Percentiles rank a stretch among this genome's conserved stretches.
Conservation (phyloP, 2,113 vertebrate species). For the Seriola dumerili region DNA sequence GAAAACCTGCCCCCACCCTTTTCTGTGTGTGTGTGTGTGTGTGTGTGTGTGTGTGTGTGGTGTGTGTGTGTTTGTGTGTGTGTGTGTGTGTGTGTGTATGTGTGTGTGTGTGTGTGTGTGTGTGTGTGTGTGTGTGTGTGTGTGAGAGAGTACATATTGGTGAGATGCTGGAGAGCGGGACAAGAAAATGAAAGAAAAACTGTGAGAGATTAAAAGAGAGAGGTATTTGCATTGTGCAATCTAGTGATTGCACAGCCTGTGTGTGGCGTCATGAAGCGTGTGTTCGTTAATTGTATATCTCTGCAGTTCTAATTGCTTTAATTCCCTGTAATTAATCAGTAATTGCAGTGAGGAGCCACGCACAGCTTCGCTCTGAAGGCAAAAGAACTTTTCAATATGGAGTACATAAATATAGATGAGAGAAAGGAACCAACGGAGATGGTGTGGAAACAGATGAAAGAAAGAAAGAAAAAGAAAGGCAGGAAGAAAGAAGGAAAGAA, state of each 20-base stretch:
- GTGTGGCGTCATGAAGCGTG: constrained; percentile 83
- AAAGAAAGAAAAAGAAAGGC: constrained; percentile 13
- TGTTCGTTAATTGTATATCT: constrained; percentile 88
- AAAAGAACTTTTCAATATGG: constrained; percentile 85
- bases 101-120: constrained; percentile 32
- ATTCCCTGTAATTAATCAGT: constrained; percentile 90
- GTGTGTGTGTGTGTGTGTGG: constrained; percentile 14
- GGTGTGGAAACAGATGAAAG: constrained; percentile 59
- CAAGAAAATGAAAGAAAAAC: constrained; percentile 71
- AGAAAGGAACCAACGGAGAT: constrained; percentile 59
- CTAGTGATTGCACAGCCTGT: constrained; percentile 75
- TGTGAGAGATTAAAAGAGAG: constrained; percentile 75
- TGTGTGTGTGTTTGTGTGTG: constrained; percentile 14
- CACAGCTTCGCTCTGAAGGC: constrained; percentile 80
- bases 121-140: constrained; percentile 16
- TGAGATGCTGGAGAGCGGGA: constrained; percentile 41
- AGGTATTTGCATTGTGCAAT: constrained; percentile 84
- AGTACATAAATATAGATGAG: constrained; percentile 87
- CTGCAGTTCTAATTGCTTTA: constrained; percentile 88
- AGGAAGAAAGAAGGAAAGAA: constrained; percentile 9
- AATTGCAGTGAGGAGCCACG: constrained; percentile 86
- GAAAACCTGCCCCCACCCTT: constrained; percentile 71
- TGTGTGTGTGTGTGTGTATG: constrained; percentile 36
- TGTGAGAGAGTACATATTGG: constrained; percentile 15
- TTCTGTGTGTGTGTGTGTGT: constrained; percentile 31